These are phyloP conservation scores for Malurus elegans DNA, from an alignment of 2,113 vertebrate genomes.

Conservation along the genomic window DNA sequence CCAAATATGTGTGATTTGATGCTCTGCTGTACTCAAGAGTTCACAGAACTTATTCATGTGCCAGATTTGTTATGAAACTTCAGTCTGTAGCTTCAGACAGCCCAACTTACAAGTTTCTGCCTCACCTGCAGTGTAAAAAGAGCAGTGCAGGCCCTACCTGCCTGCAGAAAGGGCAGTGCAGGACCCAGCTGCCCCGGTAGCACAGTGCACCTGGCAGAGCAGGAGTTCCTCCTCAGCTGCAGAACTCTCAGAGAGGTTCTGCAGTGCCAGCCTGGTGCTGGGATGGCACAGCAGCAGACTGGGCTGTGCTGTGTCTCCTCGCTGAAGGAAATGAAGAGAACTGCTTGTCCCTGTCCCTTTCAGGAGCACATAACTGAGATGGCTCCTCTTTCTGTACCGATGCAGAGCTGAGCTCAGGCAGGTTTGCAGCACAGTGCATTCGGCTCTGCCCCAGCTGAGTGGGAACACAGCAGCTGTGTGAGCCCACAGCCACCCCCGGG, in stretches of 20 bases:
- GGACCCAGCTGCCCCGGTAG: not conserved
- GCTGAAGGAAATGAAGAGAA: not conserved
- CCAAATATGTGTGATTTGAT: not conserved
- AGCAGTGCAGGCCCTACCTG: not conserved
- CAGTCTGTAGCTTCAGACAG: not conserved
- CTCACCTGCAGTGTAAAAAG: not conserved
- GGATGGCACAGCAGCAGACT: not conserved
- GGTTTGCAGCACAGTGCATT: not conserved
- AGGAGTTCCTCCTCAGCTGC: not conserved
- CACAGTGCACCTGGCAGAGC: not conserved
- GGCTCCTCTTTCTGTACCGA: not conserved
- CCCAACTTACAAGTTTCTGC: not conserved
- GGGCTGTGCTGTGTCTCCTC: not conserved
- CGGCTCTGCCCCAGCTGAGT: not conserved
- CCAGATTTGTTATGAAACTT: not conserved
- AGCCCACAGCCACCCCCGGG: not conserved
- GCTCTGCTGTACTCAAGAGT: not conserved
- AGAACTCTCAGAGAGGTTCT: not conserved
- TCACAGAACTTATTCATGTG: not conserved
- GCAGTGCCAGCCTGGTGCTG: not conserved
- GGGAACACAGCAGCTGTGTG: not conserved
- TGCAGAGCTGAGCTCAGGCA: fast-evolving
- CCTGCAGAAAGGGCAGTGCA: not conserved
- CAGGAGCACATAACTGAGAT: not conserved
- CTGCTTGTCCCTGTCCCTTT: not conserved